A percentile compares a stretch with the other conserved stretches of the same genome.
Evolutionary conservation across 35 echinoderm and acorn worm genomes (phyloP).

Genomic region (Diadema setosum): DNA sequence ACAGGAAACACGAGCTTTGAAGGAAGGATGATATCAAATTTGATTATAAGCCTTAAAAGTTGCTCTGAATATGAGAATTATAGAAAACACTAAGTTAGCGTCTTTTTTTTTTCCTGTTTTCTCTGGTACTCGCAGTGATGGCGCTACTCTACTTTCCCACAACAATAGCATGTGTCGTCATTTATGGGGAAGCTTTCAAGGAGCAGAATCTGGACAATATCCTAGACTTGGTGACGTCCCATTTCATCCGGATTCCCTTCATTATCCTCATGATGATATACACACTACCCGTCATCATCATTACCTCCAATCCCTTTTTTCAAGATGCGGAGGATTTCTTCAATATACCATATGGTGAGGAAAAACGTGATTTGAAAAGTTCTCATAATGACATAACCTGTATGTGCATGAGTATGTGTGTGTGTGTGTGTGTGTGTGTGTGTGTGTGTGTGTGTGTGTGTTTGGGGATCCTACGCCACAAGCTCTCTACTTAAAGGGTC

Average conservation of each 20-base stretch:
- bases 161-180: not conserved
- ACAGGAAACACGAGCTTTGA: too few species aligned
- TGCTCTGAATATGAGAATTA: too few species aligned
- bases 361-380: too few species aligned
- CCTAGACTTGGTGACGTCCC: not conserved
- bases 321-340: conserved; percentile 37
- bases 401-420: too few species aligned
- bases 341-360: conserved; percentile 35
- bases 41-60: too few species aligned
- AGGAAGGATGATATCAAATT: too few species aligned
- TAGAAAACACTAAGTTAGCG: too few species aligned
- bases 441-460: not conserved
- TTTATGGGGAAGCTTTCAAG: not conserved
- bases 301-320: conserved; percentile 26
- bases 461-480: too few species aligned
- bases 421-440: not conserved
- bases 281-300: not conserved
- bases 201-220: not conserved
- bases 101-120: too few species aligned
- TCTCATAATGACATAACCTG: too few species aligned
- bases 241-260: not conserved
- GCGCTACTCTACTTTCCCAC: not conserved
- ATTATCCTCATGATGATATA: not conserved
- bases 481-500: not conserved
- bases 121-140: not conserved